These are phyloP conservation scores for Spinus olivaceus DNA, from an alignment of 2,797 vertebrate genomes.

Conservation along the genomic window DNA sequence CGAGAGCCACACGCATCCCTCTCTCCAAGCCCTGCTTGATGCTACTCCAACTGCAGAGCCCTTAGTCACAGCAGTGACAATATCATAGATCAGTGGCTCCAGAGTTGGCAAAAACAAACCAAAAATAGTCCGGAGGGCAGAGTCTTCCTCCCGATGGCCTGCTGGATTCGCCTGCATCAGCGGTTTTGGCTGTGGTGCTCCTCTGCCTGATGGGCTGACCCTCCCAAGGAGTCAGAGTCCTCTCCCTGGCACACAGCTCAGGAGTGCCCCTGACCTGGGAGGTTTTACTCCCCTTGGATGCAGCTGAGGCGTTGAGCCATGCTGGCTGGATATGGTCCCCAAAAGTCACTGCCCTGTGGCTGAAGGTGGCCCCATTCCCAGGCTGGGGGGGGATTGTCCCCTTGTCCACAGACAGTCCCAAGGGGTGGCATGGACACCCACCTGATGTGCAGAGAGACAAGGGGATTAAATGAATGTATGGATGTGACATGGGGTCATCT, in stretches of 20 bases:
- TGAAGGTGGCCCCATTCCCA: not conserved
- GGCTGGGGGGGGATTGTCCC: not conserved
- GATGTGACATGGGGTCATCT: not conserved
- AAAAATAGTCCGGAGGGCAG: slow-evolving; percentile 31
- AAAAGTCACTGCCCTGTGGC: not conserved
- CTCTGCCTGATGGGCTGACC: not conserved
- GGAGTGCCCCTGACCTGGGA: not conserved
- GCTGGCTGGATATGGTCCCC: rapidly evolving
- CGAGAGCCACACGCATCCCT: not conserved
- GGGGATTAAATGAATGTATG: not conserved
- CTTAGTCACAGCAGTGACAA: slow-evolving; percentile 38
- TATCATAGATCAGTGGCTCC: slow-evolving; percentile 46
- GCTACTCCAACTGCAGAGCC: slow-evolving; percentile 9
- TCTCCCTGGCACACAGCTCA: not conserved
- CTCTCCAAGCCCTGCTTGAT: not conserved
- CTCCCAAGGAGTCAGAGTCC: not conserved
- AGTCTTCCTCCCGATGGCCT: not conserved
- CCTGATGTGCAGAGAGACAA: not conserved
- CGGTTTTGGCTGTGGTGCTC: not conserved
- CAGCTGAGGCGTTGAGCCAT: not conserved
- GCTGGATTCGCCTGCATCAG: not conserved
- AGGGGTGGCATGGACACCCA: rapidly evolving
- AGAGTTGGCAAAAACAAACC: slow-evolving; percentile 3
- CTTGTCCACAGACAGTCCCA: too few relatives aligned
- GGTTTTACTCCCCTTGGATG: not conserved